Evolutionary conservation across 30 jellyfish, hydroid and myxozoan genomes (phyloP), one percentile per base, ranked within the genome.

Genomic region (Hydra vulgaris): DNA sequence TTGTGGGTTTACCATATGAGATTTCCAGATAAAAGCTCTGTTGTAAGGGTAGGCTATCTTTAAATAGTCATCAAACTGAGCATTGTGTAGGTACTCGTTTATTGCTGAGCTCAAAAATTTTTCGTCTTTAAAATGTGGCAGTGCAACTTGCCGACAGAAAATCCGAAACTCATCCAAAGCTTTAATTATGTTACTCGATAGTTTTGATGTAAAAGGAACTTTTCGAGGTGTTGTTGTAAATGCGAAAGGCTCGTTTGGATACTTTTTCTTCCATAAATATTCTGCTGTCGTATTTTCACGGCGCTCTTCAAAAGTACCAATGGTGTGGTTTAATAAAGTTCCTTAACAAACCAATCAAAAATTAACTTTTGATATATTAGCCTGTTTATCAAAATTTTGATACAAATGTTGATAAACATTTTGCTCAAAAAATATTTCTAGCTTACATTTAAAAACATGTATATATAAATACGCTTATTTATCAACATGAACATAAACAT

Each of bases 1-100:
- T 17, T 24, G 21, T 21, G 87, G 87, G 4, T 23, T 66, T 66
- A 80, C 72, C 87, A 66, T 67, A 82, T 80, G 87, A 26, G 87
- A 61, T 70, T 80, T 80, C 87, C 87, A 80, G 12, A 80, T 70
- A 26, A 80, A 80, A 18, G 72, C 83, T 0, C 70, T 80, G 54
- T 80, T 66, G 24, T 80, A 80, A 8, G 87, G 87, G 72, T 80
- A 80, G 1, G 87, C 66, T 66, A 55, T 61, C n/a, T 66, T 80
- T 21, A 74, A 22, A 17, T 18, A 23, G n/a, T 80, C 83, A n/a
- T 74, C 87, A 21, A 26, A 24, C 71, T 66, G 73, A 12, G 87
- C 87, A 66, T 70, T 77, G 7, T 25, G 53, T 23, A 53, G 17
- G 77, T 78, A 78, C 18, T 24, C 23, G 26, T 53, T 23, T 21